Evolutionary conservation across 2,888 invertebrate genomes (phyloP), one percentile per base, ranked within the genome.

Genomic region (Automeris io): DNA sequence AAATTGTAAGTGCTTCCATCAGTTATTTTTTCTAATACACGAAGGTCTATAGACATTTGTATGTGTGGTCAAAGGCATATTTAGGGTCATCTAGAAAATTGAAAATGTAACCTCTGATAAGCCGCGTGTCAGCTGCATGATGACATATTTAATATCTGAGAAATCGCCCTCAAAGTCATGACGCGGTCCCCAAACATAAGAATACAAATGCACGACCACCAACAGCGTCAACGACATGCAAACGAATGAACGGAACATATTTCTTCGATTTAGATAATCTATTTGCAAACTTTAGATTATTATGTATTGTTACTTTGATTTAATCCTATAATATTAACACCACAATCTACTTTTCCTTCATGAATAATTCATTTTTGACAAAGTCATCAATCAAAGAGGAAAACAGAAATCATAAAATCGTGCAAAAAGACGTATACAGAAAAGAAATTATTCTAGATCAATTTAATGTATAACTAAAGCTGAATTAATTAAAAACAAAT

Each of bases 51-150:
- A 25, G 12, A 3, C 7, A 25, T 18, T 5, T 33, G 5, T 19
- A 12, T 13, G 4, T 16, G 5, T 13, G 9, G 7, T 8, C 13
- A 5, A 9, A 9, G 2, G 6, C 6, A 7, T 5, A 23, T 11
- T 5, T 22, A 36, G 12, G 18, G 18, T 36, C 31, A 43, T 29
- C 33, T 42, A 33, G 26, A 5, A 33, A 16, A 31, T 26, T 9
- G 6, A 18, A 33, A 22, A 5, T n/a, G n/a, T n/a, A 42, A 80
- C 85, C 74, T 83, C 82, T 2, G 77, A 55, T 11, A 86, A 53
- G 5, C 76, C 76, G 34, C 66, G 60, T 0, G 75, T 68, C 2
- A 86, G 70, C 47, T 85, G 81, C 70, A 73, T 65, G 6, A 85
- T 69, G 22, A 80, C 69, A 37, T 78, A 73, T 45, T 80, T 80